A percentile compares a stretch with the other conserved stretches of the same genome.
Evolutionary conservation across 2,113 vertebrate species (phyloP).

Genomic region (Microcebus murinus): DNA sequence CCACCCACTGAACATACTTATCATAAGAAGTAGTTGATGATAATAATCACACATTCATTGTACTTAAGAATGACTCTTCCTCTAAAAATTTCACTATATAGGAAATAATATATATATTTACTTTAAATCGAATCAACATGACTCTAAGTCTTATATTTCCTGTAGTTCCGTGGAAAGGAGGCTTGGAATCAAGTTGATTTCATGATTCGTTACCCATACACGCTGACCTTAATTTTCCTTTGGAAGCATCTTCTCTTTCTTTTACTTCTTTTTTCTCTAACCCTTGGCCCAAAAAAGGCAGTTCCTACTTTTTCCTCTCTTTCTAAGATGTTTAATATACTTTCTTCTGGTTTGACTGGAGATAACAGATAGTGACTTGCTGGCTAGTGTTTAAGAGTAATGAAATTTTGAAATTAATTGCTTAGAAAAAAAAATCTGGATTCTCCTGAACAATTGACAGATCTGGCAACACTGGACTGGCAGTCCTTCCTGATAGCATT

Average conservation of each 20-base stretch:
- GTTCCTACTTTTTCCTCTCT: background rate
- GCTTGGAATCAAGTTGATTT: background rate
- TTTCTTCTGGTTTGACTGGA: background rate
- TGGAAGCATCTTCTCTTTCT: background rate
- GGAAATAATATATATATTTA: background rate
- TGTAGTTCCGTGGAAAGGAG: background rate
- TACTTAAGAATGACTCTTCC: background rate
- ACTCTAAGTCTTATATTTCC: background rate
- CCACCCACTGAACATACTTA: too few species aligned
- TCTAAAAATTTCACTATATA: background rate
- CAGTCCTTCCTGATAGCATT: background rate
- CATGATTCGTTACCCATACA: background rate
- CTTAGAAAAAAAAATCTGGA: background rate
- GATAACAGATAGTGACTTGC: background rate
- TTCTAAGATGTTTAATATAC: background rate
- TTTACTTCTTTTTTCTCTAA: background rate
- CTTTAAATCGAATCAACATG: background rate
- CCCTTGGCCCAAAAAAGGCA: accelerated
- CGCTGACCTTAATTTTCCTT: background rate
- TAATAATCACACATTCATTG: background rate
- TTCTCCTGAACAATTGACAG: background rate
- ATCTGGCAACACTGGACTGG: background rate
- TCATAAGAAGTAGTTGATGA: background rate
- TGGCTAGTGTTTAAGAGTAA: background rate
- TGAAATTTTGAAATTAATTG: background rate